Evolutionary conservation across 2,888 invertebrate genomes (phyloP), one percentile per base, ranked within the genome.

Genomic region (Parasteatoda lunata): DNA sequence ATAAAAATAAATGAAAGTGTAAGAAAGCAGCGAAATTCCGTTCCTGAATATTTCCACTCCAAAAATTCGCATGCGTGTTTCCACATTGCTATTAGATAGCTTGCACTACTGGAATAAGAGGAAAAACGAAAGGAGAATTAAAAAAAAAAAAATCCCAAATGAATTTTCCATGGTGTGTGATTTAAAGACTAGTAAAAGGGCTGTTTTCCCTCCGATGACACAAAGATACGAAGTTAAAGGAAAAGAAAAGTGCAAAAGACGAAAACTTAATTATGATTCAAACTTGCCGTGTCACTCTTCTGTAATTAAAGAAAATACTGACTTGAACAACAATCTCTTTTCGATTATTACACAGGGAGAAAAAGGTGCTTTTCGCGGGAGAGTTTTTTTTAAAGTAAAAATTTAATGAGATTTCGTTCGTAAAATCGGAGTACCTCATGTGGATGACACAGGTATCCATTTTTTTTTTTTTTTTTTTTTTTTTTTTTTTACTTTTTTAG

Each of bases 321-420:
- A 80, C 71, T 85, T 77, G 47, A 77, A 84, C 77, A 84, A 78
- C 77, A 85, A 85, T 85, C 80, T 77, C 85, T 80, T 85, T 80
- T 77, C 76, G 85, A 80, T 85, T 85, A 80, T 85, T 80, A 80
- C 76, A 71, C 77, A 52, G 52, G 30, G 30, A 84, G 85, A 80
- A 85, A 75, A 76, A 79, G 70, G 77, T 77, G 15, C 68, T 69
- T 49, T 77, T 68, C 68, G 77, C 47, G 13, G 66, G 72, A 30
- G 51, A 45, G n/a, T 68, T 65, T 76, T 84, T 69, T 75, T 69
- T 13, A 65, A 73, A 84, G 71, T 68, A 66, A 80, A 79, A 85
- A 85, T 85, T 85, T 85, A 85, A 85, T 85, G 85, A 85, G 85
- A 85, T 85, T 85, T 85, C 66, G 71, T 72, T 59, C 65, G 45